Percentiles rank a stretch among this genome's conserved stretches.
These are phyloP conservation scores for Corvus hawaiiensis DNA, from an alignment of 2,113 vertebrate species.

Conservation along the genomic window DNA sequence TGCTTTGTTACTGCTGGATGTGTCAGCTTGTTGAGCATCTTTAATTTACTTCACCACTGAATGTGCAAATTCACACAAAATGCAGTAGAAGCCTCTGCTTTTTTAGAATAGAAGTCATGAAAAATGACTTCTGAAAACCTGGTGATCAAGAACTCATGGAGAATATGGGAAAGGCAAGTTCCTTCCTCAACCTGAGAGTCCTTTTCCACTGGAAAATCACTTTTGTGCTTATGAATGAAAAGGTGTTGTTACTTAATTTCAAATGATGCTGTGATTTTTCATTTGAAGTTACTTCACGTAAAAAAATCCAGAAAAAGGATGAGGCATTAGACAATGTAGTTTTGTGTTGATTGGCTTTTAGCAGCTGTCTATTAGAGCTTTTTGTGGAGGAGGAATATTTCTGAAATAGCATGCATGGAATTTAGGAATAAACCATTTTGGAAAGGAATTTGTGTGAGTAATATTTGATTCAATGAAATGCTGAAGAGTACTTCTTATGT, in stretches of 20 bases:
- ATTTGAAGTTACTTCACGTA: not conserved
- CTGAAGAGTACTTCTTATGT: not conserved
- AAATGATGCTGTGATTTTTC: not conserved
- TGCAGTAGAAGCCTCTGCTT: not conserved
- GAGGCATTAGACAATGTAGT: not conserved
- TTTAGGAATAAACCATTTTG: not conserved
- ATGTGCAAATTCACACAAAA: not conserved
- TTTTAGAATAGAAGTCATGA: not conserved
- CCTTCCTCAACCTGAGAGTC: not conserved
- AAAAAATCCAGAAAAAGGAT: not conserved
- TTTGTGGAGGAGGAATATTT: not conserved
- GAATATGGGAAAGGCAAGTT: not conserved
- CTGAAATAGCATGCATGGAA: not conserved
- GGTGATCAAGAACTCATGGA: not conserved
- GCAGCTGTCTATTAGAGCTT: not conserved
- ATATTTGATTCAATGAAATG: not conserved
- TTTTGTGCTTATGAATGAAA: not conserved
- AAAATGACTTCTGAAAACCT: not conserved
- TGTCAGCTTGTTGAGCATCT: not conserved
- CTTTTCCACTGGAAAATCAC: not conserved
- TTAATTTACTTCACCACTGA: not conserved
- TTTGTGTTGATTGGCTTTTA: not conserved
- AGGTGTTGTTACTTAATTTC: not conserved
- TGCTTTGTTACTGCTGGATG: not conserved
- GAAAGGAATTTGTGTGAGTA: not conserved